Base-by-base conservation (phyloP, 2,888 invertebrate genomes). In the Synergus umbraculus region DNA sequence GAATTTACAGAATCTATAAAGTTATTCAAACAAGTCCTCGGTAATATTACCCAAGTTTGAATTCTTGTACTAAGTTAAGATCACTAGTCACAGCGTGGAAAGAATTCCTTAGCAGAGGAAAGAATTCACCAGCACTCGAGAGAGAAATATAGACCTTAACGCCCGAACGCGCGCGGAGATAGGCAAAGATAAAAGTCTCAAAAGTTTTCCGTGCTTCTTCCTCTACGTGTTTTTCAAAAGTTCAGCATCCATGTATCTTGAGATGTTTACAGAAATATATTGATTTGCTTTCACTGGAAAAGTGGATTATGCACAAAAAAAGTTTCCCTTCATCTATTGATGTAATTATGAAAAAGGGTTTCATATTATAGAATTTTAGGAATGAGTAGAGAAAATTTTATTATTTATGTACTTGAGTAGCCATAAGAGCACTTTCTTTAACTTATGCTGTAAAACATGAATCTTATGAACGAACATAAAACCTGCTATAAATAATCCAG, bases 161-260 rank as follows among this genome's bases (percentile, higher is more conserved):
- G 69, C 60, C 22, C 66, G 69, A 63, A 44, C 66, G 67, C 43
- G 60, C 67, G 37, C 58, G 41, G n/a, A 49, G 64, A 46, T 64
- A 44, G 44, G 44, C 43, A 44, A 60, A 78, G 46, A 77, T 37
- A 65, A 77, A 46, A 49, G 65, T 66, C 18, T 49, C 29, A 37
- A 4, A 77, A 65, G 77, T 64, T 64, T 41, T 66, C 54, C 76
- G 63, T 22, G 44, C 10, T 66, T 22, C 15, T 46, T 46, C 67
- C 43, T 12, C 12, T 13, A 22, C 9, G 18, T 67, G 67, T 44
- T 44, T 66, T 22, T 67, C 67, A 41, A 67, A 67, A 44, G 7
- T 18, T 67, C 67, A 18, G 44, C 41, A 44, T 18, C 18, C 18
- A 44, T 46, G 67, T 22, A 46, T 44, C 44, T 67, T 67, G 4